phyloP scores from a whole-genome alignment of 1,140 invertebrate genomes.

The Drosophila navojoa region DNA sequence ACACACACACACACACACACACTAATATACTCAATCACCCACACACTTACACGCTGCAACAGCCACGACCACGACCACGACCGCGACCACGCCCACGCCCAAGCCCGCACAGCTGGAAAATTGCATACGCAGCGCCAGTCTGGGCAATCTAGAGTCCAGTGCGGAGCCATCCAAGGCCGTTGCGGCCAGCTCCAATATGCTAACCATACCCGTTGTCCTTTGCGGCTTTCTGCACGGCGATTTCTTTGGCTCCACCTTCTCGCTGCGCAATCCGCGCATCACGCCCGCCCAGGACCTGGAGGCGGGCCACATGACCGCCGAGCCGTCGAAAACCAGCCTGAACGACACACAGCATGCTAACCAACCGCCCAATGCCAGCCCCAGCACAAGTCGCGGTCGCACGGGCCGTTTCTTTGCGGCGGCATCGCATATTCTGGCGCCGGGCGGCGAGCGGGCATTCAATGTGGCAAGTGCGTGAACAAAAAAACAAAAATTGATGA shows the following conservation, averaged over 20 bases:
- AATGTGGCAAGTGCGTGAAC: conserved; percentile 66
- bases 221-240: conserved; percentile 78
- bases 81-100: conserved; percentile 5
- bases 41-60: conserved; percentile 6
- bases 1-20: conserved; percentile 18
- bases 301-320: conserved; percentile 35
- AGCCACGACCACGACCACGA: neutral
- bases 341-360: neutral
- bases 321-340: neutral
- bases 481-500: neutral
- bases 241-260: conserved; percentile 73
- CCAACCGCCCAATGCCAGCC: conserved; percentile 1
- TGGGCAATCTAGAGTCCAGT: conserved; percentile 49
- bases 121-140: conserved; percentile 56
- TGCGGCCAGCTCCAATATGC: conserved; percentile 34
- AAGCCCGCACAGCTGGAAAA: conserved; percentile 37
- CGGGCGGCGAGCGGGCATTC: conserved; percentile 38
- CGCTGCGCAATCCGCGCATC: conserved; percentile 59
- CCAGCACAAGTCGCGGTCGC: conserved; percentile 51
- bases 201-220: conserved; percentile 78
- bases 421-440: conserved; percentile 69
- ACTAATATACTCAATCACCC: neutral
- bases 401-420: conserved; percentile 72
- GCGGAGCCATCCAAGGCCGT: conserved; percentile 20
- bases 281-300: conserved; percentile 56